A percentile compares a stretch with the other conserved stretches of the same genome.
Conservation (phyloP, 1,140 invertebrate genomes). For the Drosophila takahashii region DNA sequence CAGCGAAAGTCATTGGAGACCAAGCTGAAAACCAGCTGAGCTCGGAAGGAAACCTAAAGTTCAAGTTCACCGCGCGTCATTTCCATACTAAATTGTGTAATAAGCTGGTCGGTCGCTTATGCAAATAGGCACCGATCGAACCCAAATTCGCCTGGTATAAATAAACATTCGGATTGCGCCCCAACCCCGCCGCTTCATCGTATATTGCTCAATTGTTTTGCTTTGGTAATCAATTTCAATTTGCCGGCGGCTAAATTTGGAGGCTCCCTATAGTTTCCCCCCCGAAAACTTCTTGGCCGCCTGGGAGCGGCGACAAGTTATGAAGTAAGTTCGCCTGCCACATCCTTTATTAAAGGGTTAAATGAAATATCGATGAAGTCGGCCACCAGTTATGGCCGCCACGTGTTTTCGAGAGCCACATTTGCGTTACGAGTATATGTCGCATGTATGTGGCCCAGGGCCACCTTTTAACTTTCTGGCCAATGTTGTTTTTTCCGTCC, state of each 20-base stretch:
- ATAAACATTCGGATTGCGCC: conserved; percentile 61
- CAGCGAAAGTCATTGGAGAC: conserved; percentile 1
- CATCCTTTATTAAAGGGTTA: conserved; percentile 46
- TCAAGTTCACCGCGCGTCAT: conserved; percentile 44
- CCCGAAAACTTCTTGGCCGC: conserved; percentile 1
- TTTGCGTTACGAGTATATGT: conserved; percentile 29
- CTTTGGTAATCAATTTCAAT: conserved; percentile 58
- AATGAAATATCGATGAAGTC: conserved; percentile 56
- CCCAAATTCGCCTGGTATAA: conserved; percentile 47
- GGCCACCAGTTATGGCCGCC: conserved; percentile 35
- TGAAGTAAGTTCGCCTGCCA: conserved; percentile 29
- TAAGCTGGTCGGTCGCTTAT: conserved; percentile 48
- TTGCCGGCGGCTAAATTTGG: conserved; percentile 30
- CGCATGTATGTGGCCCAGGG: conserved; percentile 33
- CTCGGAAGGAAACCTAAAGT: conserved; percentile 1
- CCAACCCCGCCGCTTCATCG: conserved; percentile 4
- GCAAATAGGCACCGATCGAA: conserved; percentile 46
- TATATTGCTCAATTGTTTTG: conserved; percentile 30
- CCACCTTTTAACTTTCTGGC: conserved; percentile 54
- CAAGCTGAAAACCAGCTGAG: conserved; percentile 53
- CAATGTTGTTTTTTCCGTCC: conserved; percentile 32
- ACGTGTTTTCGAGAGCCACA: conserved; percentile 10
- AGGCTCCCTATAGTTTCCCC: conserved; percentile 11
- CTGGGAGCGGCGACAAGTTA: conserved; percentile 36
- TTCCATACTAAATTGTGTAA: conserved; percentile 52